phyloP scores from a whole-genome alignment of 1,140 invertebrate genomes.

The Drosophila bipectinata region DNA sequence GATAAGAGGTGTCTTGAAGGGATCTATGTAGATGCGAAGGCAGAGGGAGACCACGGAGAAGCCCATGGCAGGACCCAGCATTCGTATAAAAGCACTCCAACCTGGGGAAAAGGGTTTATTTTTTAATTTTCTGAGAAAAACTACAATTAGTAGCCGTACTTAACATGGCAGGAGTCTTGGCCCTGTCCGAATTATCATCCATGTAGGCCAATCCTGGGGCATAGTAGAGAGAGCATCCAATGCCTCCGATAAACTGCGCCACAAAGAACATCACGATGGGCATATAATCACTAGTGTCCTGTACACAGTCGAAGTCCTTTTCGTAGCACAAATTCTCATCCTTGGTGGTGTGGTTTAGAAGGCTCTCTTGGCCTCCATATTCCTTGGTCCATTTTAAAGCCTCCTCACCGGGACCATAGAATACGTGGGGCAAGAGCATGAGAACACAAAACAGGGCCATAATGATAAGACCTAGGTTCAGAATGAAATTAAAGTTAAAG shows the following conservation, averaged over 20 bases:
- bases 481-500: constrained; percentile 76
- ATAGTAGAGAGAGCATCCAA: constrained; percentile 87
- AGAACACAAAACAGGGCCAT: constrained; percentile 87
- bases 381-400: constrained; percentile 87
- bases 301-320: constrained; percentile 12
- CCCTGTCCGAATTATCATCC: constrained; percentile 89
- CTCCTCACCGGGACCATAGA: constrained; percentile 89
- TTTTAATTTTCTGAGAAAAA: constrained; percentile 20
- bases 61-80: constrained; percentile 89
- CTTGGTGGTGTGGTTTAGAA: constrained; percentile 45
- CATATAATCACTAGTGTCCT: constrained; percentile 84
- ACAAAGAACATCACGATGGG: constrained; percentile 86
- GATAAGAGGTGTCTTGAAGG: constrained; percentile 88
- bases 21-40: constrained; percentile 88
- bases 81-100: constrained; percentile 88
- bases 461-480: constrained; percentile 25
- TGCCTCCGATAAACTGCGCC: constrained; percentile 87
- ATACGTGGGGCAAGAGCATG: constrained; percentile 88
- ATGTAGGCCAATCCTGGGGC: constrained; percentile 88
- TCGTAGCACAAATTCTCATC: constrained; percentile 44
- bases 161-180: constrained; percentile 87
- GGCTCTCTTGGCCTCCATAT: constrained; percentile 80
- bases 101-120: constrained; percentile 70
- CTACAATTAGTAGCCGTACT: constrained; percentile 77
- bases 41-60: constrained; percentile 88